Evolutionary conservation across 2,888 invertebrate genomes (phyloP).

Genomic region (Xiphydria camelus): DNA sequence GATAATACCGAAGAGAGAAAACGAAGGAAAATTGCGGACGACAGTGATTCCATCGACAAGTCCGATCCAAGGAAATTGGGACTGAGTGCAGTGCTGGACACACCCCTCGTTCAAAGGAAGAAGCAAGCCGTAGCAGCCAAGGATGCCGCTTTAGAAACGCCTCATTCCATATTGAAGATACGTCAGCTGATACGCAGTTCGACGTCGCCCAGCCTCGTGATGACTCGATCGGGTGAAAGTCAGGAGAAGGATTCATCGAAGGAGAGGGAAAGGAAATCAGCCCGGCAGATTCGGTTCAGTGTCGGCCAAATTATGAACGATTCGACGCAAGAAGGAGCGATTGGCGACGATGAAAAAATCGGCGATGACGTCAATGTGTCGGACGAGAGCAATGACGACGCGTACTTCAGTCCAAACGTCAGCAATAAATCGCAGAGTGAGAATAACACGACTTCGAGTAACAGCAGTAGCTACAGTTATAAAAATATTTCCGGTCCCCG

Average conservation of each 20-base stretch:
- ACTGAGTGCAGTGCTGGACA: constrained; percentile 36
- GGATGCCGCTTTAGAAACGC: constrained; percentile 33
- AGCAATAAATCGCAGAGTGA: constrained; percentile 30
- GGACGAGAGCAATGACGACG: constrained; percentile 21
- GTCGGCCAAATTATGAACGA: constrained; percentile 29
- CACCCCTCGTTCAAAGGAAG: constrained; percentile 47
- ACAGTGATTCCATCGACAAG: constrained; percentile 13
- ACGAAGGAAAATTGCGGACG: constrained; percentile 26
- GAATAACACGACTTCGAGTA: constrained; percentile 29
- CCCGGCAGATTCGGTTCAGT: constrained; percentile 50
- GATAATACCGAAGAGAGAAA: constrained; percentile 20
- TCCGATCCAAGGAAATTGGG: constrained; percentile 19
- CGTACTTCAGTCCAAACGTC: constrained; percentile 29
- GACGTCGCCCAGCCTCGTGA: constrained; percentile 26
- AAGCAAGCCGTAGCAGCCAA: constrained; percentile 18
- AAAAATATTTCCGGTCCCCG: constrained; percentile 34
- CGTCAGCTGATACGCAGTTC: constrained; percentile 45
- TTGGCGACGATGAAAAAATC: constrained; percentile 5
- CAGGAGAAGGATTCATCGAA: constrained; percentile 10
- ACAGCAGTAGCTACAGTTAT: constrained; percentile 23
- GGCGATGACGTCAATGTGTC: constrained; percentile 4
- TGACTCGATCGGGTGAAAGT: constrained; percentile 3
- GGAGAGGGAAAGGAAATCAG: constrained; percentile 18
- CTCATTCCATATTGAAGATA: constrained; percentile 53
- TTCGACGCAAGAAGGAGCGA: constrained; percentile 11